Percentiles rank a stretch among this genome's conserved stretches.
These are phyloP conservation scores for Psylliodes chrysocephalus DNA, from an alignment of 2,888 invertebrate species.

Conservation along the genomic window DNA sequence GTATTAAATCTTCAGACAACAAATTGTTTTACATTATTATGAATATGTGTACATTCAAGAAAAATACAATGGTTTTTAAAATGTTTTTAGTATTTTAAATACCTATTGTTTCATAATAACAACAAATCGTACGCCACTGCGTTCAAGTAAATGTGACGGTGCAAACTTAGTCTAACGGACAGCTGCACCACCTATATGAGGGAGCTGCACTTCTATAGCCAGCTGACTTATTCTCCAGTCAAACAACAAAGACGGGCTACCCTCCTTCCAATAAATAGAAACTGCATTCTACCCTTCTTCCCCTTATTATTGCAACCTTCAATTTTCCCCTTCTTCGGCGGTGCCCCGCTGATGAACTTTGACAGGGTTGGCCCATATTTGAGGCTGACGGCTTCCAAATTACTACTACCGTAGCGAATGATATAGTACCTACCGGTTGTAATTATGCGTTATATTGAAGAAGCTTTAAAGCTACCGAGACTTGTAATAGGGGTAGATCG, in stretches of 20 bases:
- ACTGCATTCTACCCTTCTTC: conserved; percentile 54
- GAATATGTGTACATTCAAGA: no score
- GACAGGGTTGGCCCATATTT: conserved; percentile 22
- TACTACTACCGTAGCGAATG: neutral
- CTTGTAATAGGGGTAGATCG: no score
- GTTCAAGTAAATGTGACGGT: conserved; percentile 44
- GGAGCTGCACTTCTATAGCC: conserved; percentile 55
- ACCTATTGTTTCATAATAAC: neutral
- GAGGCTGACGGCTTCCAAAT: neutral
- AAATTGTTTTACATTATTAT: no score
- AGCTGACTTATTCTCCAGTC: conserved; percentile 64
- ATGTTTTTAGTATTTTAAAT: no score
- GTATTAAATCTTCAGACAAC: no score
- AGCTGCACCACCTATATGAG: conserved; percentile 52
- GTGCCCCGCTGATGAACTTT: conserved; percentile 41
- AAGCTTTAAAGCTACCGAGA: no score
- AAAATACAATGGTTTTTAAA: no score
- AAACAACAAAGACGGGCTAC: conserved; percentile 62
- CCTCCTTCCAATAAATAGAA: conserved; percentile 59
- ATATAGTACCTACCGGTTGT: neutral
- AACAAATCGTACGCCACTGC: conserved; percentile 49
- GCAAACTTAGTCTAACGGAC: conserved; percentile 48
- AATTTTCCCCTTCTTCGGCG: conserved; percentile 50
- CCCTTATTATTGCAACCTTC: conserved; percentile 52
- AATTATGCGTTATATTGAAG: neutral